These are phyloP conservation scores for Leuciscus idus DNA, from an alignment of 2,113 vertebrate species.

Conservation along the genomic window DNA sequence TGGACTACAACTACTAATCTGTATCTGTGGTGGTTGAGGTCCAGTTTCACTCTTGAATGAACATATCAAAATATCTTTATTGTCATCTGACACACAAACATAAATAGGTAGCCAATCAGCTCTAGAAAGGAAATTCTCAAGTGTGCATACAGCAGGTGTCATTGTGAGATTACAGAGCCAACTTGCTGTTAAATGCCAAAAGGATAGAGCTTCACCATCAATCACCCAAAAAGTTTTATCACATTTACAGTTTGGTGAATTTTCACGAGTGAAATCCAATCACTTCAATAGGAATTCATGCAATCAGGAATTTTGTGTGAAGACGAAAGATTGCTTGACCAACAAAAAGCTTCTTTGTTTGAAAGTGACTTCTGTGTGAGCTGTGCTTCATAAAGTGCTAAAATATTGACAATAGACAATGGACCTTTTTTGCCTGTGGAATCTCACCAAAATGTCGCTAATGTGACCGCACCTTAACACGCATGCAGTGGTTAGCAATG, in stretches of 20 bases:
- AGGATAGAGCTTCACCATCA: not conserved
- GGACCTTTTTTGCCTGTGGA: too few relatives aligned
- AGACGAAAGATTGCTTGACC: too few relatives aligned
- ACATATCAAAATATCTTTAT: constrained; percentile 9
- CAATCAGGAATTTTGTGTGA: too few relatives aligned
- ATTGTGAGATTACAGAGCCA: not conserved
- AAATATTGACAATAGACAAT: too few relatives aligned
- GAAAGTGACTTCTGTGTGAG: too few relatives aligned
- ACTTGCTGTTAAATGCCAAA: not conserved
- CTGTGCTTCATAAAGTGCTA: too few relatives aligned
- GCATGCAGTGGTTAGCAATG: not conserved
- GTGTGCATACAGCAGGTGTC: not conserved
- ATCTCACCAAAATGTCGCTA: too few relatives aligned
- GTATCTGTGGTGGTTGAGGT: not conserved
- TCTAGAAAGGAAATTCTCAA: constrained; percentile 6
- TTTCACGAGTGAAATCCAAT: too few relatives aligned
- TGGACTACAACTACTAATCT: not conserved
- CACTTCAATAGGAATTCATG: too few relatives aligned
- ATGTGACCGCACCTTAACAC: not conserved
- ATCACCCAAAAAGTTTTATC: not conserved
- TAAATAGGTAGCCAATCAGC: not conserved
- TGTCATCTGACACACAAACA: constrained; percentile 3
- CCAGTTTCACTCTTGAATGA: not conserved
- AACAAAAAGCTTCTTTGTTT: too few relatives aligned
- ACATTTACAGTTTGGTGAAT: too few relatives aligned